These are phyloP conservation scores for Sebastes iracundus DNA, from an alignment of 2,797 vertebrate genomes.

Conservation along the genomic window DNA sequence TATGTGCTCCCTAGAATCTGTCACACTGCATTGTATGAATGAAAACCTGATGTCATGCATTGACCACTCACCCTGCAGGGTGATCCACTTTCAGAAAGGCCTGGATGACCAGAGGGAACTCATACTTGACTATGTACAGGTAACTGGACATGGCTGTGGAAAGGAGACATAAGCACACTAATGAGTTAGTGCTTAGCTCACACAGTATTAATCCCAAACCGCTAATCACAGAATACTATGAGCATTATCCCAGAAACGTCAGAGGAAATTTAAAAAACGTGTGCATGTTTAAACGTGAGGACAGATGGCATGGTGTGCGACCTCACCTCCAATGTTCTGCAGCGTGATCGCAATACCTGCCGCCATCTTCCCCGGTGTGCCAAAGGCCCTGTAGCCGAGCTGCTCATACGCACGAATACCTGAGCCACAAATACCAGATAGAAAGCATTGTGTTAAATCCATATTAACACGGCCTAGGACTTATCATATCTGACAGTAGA, in stretches of 20 bases:
- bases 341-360: constrained; percentile 94
- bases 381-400: constrained; percentile 93
- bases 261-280: background rate
- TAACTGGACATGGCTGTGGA: constrained; percentile 97
- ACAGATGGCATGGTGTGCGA: constrained; percentile 12
- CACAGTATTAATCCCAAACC: background rate
- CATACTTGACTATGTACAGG: constrained; percentile 97
- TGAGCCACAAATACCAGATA: constrained; percentile 58
- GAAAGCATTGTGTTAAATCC: background rate
- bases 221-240: background rate
- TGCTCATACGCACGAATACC: constrained; percentile 97
- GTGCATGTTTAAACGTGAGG: constrained; percentile 8
- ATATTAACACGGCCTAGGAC: background rate
- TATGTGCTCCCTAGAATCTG: background rate
- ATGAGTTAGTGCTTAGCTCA: background rate
- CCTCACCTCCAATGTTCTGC: constrained; percentile 95
- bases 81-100: constrained; percentile 92
- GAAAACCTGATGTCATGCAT: background rate
- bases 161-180: constrained; percentile 10
- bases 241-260: constrained; percentile 41
- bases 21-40: background rate
- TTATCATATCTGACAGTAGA: background rate
- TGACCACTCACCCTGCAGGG: constrained; percentile 87
- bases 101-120: constrained; percentile 97
- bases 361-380: constrained; percentile 94